Evolutionary conservation across 2,113 vertebrate species (phyloP), one percentile per base, ranked within the genome.

Genomic region (Bambusicola thoracicus): DNA sequence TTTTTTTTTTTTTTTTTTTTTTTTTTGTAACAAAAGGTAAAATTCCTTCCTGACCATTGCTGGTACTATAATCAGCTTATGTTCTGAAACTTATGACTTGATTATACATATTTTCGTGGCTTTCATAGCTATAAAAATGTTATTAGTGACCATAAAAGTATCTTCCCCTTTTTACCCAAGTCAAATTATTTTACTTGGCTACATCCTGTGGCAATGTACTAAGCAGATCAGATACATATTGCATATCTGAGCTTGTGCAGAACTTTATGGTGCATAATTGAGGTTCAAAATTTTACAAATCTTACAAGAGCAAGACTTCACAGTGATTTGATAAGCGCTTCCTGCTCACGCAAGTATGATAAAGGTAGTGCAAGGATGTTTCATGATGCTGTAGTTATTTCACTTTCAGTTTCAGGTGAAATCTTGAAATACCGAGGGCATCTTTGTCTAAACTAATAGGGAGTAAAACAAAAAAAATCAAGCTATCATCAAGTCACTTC

Each of bases 131-230:
- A 73, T 95, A 96, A 95, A 97, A 95, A 94, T 94, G 65, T 94
- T 94, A 95, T 96, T 95, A 93, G 79, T 67, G 66, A 94, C 88
- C 94, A 86, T 96, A 95, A 97, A 96, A 94, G 34, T 95, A 94
- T 91, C 90, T 95, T 75, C 34, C 72, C 83, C 53, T 92, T 96
- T 95, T 93, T 93, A 90, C 77, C 95, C 63, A 86, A 84, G 84
- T 79, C 51, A 82, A 92, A 87, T 82, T 65, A 91, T 87, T 93
- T 95, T 76, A 79, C 70, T 85, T 92, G 77, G 81, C 79, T 91
- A 90, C 72, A 56, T 91, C 76, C 58, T 69, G 32, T 88, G 55
- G 55, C 91, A 85, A 53, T 74, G 41, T 86, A 81, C 81, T 91
- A 89, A 75, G 51, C 38, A 85, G 75, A 67, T 87, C 74, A 92